Percentiles rank a stretch among this genome's conserved stretches.
Evolutionary conservation across 1,140 invertebrate species (phyloP).

Genomic region (Ceratoteleas bidentatus): DNA sequence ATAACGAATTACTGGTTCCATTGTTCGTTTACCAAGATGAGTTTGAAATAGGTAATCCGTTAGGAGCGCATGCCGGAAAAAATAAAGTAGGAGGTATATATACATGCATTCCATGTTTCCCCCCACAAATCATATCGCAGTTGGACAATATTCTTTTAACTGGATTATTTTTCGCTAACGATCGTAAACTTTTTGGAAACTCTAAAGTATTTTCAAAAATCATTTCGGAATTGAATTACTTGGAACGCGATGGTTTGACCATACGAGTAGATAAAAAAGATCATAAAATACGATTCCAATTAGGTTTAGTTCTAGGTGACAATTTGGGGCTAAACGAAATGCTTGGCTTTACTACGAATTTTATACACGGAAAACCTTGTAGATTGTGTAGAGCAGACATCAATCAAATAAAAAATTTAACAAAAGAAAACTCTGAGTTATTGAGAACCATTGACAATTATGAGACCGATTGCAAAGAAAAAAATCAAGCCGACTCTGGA

Average conservation of each 20-base stretch:
- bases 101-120: constrained; percentile 29
- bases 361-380: constrained; percentile 31
- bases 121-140: constrained; percentile 24
- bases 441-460: constrained; percentile 41
- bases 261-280: constrained; percentile 19
- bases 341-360: constrained; percentile 21
- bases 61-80: constrained; percentile 42
- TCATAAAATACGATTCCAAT: constrained; percentile 35
- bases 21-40: no score
- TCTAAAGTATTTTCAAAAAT: constrained; percentile 21
- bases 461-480: constrained; percentile 12
- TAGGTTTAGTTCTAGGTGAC: constrained; percentile 3
- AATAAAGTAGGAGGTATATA: constrained; percentile 47
- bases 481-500: constrained; percentile 3
- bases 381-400: constrained; percentile 35
- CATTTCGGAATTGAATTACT: constrained; percentile 37
- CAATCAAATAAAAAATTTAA: constrained; percentile 26
- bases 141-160: constrained; percentile 26
- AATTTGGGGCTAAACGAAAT: no score
- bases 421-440: constrained; percentile 5
- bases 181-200: constrained; percentile 34
- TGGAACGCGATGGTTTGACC: constrained; percentile 29
- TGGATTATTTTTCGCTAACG: constrained; percentile 41
- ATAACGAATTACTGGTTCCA: no score
- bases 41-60: no score